A percentile compares a stretch with the other conserved stretches of the same genome.
phyloP scores from a whole-genome alignment of 1,140 invertebrate species.

The Macrobrachium rosenbergii region DNA sequence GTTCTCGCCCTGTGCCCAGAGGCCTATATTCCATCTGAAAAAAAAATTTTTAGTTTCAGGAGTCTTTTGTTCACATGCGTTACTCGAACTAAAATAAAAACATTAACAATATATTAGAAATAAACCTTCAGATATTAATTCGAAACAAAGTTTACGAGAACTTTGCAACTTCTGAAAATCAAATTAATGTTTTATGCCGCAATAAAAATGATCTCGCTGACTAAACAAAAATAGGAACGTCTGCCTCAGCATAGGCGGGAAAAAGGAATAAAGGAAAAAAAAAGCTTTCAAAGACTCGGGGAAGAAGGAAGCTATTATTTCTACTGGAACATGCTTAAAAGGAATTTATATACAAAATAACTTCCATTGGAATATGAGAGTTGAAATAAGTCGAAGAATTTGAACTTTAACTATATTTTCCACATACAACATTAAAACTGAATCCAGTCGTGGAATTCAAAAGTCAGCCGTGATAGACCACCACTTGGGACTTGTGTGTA shows the following conservation, averaged over 20 bases:
- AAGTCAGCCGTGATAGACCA: background rate
- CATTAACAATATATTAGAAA: no score
- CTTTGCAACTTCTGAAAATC: no score
- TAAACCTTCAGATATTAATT: no score
- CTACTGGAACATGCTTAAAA: no score
- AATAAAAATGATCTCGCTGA: no score
- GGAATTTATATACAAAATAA: no score
- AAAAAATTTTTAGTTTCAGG: background rate
- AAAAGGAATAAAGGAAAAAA: background rate
- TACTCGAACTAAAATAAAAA: no score
- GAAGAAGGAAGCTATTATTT: background rate
- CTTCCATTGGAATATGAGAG: no score
- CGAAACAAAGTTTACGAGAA: no score
- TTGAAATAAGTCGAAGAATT: no score
- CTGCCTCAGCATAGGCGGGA: background rate
- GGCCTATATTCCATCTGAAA: slow-evolving; percentile 56
- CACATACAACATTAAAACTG: background rate
- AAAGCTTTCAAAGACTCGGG: background rate
- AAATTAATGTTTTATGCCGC: background rate
- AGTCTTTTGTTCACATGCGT: background rate
- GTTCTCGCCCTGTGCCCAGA: slow-evolving; percentile 10
- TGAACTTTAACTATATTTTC: no score
- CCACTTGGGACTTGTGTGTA: background rate
- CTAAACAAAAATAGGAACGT: background rate
- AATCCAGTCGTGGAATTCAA: no score